These are phyloP conservation scores for Uropsilus gracilis DNA, from an alignment of 2,113 vertebrate genomes.

Conservation along the genomic window DNA sequence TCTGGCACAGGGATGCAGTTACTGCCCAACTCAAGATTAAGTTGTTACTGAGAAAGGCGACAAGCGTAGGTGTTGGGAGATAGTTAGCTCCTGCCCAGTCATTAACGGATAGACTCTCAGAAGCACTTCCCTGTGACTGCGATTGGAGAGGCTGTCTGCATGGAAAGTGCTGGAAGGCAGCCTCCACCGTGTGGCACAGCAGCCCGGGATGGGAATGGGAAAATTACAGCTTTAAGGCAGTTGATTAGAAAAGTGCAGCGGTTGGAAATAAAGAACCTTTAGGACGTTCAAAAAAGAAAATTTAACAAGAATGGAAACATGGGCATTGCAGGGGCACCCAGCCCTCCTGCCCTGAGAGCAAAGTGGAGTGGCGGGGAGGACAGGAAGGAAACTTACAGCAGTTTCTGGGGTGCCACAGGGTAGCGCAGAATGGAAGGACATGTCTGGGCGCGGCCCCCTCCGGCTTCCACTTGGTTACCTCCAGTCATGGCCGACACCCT, in stretches of 20 bases:
- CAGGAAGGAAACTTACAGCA: background rate
- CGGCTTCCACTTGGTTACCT: background rate
- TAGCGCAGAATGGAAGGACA: background rate
- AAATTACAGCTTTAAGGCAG: background rate
- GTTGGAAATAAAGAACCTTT: background rate
- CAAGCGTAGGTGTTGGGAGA: no score
- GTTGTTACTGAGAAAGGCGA: background rate
- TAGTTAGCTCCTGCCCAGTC: background rate
- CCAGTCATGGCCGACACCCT: background rate
- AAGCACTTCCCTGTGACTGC: background rate
- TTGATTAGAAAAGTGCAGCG: background rate
- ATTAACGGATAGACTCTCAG: background rate
- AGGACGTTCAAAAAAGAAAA: background rate
- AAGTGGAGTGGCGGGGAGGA: no score
- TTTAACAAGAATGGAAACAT: background rate
- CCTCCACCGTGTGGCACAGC: background rate
- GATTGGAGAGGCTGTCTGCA: no score
- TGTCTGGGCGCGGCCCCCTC: background rate
- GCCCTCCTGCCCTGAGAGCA: background rate
- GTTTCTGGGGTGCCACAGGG: background rate
- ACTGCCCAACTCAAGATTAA: background rate
- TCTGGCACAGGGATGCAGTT: background rate
- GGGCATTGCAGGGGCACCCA: background rate
- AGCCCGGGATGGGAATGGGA: constrained; percentile 2
- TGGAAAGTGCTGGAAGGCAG: background rate